A percentile compares a stretch with the other conserved stretches of the same genome.
These are phyloP conservation scores for Vanessa atalanta DNA, from an alignment of 1,140 invertebrate genomes.

Conservation along the genomic window DNA sequence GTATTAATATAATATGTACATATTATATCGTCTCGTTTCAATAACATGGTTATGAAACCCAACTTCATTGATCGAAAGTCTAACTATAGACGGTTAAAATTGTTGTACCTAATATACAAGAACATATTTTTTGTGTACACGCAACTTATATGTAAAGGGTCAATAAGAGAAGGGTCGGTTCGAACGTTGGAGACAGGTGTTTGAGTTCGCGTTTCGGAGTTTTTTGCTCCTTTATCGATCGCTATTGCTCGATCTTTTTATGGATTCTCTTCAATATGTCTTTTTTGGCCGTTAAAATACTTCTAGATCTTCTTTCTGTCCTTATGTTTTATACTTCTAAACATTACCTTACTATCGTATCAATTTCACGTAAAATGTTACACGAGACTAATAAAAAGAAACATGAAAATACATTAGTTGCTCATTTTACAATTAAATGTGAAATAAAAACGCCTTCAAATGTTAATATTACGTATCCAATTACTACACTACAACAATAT, in stretches of 20 bases:
- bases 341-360: background rate
- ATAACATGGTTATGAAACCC: background rate
- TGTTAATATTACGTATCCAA: no score
- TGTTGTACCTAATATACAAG: background rate
- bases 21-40: no score
- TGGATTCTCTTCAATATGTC: slow-evolving; percentile 20
- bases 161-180: slow-evolving; percentile 26
- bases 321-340: background rate
- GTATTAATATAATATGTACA: no score
- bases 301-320: slow-evolving; percentile 11
- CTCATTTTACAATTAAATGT: no score
- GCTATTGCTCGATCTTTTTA: slow-evolving; percentile 30
- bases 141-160: slow-evolving; percentile 25
- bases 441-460: no score
- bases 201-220: slow-evolving; percentile 20
- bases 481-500: no score
- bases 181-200: slow-evolving; percentile 28
- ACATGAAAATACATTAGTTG: no score
- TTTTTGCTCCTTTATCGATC: slow-evolving; percentile 32
- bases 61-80: background rate
- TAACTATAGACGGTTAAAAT: background rate
- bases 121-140: slow-evolving; percentile 18
- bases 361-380: background rate
- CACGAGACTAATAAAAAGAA: background rate
- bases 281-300: slow-evolving; percentile 7